Conservation (phyloP, 2,888 invertebrate genomes). For the Acheta domesticus region DNA sequence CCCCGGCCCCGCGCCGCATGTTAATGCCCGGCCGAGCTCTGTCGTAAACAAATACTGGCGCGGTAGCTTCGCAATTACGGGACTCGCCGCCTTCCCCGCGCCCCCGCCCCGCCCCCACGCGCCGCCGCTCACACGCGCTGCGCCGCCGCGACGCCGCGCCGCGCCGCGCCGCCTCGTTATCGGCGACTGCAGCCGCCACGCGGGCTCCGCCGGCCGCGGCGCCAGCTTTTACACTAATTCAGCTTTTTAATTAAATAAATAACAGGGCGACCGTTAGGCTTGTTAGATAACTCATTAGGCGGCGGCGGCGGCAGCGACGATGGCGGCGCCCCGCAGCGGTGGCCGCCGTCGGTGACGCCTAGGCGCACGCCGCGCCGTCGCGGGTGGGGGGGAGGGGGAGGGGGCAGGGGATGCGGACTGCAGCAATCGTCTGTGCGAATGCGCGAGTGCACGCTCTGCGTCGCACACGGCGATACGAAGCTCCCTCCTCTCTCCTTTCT, state of each 20-base stretch:
- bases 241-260: neutral
- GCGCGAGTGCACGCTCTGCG: too few species aligned
- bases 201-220: neutral
- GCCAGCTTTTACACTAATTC: neutral
- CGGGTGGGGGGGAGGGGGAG: neutral
- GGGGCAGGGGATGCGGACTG: neutral
- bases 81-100: neutral
- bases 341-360: neutral
- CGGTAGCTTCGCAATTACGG: constrained; percentile 7
- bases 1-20: neutral
- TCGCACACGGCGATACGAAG: too few species aligned
- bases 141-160: neutral
- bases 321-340: neutral
- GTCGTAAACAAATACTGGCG: constrained; percentile 10
- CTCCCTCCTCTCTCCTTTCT: too few species aligned
- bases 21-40: neutral
- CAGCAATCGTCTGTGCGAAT: neutral
- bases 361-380: neutral
- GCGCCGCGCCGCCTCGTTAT: neutral
- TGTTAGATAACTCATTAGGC: neutral
- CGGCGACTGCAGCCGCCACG: neutral
- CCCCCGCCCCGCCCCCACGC: neutral
- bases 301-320: neutral
- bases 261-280: neutral
- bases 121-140: neutral